phyloP scores from a whole-genome alignment of 2,113 vertebrate species.

The Myiozetetes cayanensis region DNA sequence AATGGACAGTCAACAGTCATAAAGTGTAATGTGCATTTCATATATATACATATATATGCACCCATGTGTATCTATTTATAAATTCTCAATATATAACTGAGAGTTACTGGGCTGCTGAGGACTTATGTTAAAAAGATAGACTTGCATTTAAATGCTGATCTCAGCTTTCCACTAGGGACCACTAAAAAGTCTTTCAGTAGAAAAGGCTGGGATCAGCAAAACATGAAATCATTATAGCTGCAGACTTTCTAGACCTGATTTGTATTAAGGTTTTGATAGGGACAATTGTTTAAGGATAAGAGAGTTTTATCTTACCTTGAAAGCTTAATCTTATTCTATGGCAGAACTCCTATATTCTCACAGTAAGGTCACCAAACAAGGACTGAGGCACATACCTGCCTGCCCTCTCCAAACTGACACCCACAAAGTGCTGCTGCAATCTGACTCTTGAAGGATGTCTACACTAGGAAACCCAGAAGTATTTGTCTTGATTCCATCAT shows the following conservation, averaged over 20 bases:
- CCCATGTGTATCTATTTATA: constrained; percentile 52
- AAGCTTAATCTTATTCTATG: constrained; percentile 42
- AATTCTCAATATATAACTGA: constrained; percentile 57
- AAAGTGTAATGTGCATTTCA: constrained; percentile 35
- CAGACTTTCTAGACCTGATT: constrained; percentile 75
- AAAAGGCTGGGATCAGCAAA: constrained; percentile 81
- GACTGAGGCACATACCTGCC: not conserved
- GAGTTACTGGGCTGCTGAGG: constrained; percentile 66
- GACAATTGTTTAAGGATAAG: constrained; percentile 79
- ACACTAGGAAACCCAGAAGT: not conserved
- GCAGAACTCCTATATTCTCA: not conserved
- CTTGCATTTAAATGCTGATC: constrained; percentile 80
- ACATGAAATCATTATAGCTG: constrained; percentile 78
- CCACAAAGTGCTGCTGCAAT: not conserved
- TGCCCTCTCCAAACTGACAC: not conserved
- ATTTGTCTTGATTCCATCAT: not conserved
- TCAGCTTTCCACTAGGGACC: constrained; percentile 77
- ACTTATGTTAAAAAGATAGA: constrained; percentile 75
- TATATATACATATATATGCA: not conserved
- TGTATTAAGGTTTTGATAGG: constrained; percentile 75
- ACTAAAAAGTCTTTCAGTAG: constrained; percentile 79
- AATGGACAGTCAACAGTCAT: constrained; percentile 3
- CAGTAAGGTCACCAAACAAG: constrained; percentile 1
- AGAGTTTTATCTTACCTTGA: constrained; percentile 61
- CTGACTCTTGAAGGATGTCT: not conserved